Evolutionary conservation across 1,140 invertebrate species (phyloP).

Genomic region (Cheumatopsyche charites): DNA sequence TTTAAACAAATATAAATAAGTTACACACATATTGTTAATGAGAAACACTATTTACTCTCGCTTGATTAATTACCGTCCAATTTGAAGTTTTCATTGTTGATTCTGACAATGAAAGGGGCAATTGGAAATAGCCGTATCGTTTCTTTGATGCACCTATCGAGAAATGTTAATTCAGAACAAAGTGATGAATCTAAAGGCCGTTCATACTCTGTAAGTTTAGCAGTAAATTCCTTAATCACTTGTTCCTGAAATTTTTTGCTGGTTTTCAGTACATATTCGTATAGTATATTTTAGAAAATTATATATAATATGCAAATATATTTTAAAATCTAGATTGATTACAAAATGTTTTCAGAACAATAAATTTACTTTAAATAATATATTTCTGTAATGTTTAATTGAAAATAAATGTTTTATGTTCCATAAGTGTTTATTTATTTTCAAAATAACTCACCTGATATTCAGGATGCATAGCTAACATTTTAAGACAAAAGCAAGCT

Average conservation of each 20-base stretch:
- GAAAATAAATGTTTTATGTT: constrained; percentile 8
- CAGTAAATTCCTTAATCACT: constrained; percentile 20
- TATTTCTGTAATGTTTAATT: constrained; percentile 12
- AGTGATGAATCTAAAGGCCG: neutral
- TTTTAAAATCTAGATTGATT: neutral
- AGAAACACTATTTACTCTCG: neutral
- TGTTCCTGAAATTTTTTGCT: constrained; percentile 6
- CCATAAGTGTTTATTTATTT: neutral
- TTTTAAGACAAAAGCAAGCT: constrained; percentile 21
- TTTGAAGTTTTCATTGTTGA: constrained; percentile 28
- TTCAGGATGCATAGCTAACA: constrained; percentile 32
- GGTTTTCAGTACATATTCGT: neutral
- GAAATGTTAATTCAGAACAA: constrained; percentile 19
- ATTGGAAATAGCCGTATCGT: constrained; percentile 32
- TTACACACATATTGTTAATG: neutral
- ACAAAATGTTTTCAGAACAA: neutral
- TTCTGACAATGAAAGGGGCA: constrained; percentile 32
- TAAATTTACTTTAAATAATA: neutral
- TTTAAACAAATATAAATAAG: constrained; percentile 35
- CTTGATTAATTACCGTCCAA: constrained; percentile 13
- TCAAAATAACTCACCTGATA: constrained; percentile 20
- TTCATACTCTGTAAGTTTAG: neutral
- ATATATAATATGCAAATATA: neutral
- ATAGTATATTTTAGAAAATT: neutral
- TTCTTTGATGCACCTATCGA: constrained; percentile 38